phyloP scores from a whole-genome alignment of 2,797 vertebrate species.

The Danionella dracula region DNA sequence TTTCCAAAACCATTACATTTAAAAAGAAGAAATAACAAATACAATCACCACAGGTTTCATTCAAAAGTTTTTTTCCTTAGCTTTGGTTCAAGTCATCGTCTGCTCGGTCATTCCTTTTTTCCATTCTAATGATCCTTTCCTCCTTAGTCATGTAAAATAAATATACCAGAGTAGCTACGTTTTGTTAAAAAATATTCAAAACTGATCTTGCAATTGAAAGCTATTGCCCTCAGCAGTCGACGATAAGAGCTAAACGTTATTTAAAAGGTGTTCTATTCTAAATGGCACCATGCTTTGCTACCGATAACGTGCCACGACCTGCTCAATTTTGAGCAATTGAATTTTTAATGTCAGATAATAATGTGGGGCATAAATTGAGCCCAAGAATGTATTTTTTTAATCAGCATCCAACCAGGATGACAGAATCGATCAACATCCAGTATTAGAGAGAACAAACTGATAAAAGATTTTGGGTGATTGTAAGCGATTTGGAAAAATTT shows the following conservation, averaged over 20 bases:
- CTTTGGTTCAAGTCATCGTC: slow-evolving; percentile 1
- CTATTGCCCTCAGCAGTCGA: slow-evolving; percentile 5
- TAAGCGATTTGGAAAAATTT: no score
- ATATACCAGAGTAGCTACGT: slow-evolving; percentile 13
- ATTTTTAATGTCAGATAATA: slow-evolving; percentile 27
- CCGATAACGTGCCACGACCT: not conserved
- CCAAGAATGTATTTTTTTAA: slow-evolving; percentile 16
- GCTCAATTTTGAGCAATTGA: not conserved
- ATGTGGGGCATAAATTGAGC: slow-evolving; percentile 21
- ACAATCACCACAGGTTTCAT: no score
- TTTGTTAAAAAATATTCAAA: slow-evolving; percentile 23
- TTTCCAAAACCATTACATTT: no score
- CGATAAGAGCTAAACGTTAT: slow-evolving; percentile 6
- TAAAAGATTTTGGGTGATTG: not conserved
- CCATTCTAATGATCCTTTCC: slow-evolving; percentile 3
- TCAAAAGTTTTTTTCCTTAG: not conserved
- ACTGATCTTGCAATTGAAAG: slow-evolving; percentile 25
- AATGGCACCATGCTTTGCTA: not conserved
- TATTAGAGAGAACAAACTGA: slow-evolving; percentile 22
- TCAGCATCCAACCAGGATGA: not conserved
- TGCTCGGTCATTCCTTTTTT: slow-evolving; percentile 10
- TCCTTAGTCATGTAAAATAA: slow-evolving; percentile 32
- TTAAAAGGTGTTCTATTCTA: slow-evolving; percentile 11
- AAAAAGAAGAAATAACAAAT: no score
- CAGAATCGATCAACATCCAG: not conserved